phyloP scores from a whole-genome alignment of 1,140 invertebrate genomes.

The Lasioglossum albipes region DNA sequence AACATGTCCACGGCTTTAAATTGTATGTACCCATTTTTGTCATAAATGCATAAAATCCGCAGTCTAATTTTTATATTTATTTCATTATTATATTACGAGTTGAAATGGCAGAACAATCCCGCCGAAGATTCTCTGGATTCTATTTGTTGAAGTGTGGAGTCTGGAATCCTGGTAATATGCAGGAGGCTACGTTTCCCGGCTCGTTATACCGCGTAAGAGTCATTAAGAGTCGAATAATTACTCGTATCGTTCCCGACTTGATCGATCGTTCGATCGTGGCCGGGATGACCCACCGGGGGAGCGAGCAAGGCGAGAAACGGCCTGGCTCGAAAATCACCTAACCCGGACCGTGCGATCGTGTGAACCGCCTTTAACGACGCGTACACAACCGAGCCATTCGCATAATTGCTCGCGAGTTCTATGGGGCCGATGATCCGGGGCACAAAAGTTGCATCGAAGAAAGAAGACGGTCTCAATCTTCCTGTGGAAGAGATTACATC shows the following conservation, averaged over 20 bases:
- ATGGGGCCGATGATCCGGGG: too few relatives aligned
- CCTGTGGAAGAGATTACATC: too few relatives aligned
- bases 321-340: constrained; percentile 1
- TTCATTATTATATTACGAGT: too few relatives aligned
- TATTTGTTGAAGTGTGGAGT: too few relatives aligned
- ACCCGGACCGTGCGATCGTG: constrained; percentile 39
- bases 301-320: constrained; percentile 31
- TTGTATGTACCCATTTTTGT: too few relatives aligned
- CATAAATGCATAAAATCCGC: too few relatives aligned
- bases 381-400: constrained; percentile 9
- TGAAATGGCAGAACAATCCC: too few relatives aligned
- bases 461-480: neutral
- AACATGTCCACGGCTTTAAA: too few relatives aligned
- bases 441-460: neutral
- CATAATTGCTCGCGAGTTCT: constrained; percentile 17
- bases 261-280: constrained; percentile 68
- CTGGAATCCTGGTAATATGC: too few relatives aligned
- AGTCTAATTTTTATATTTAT: too few relatives aligned
- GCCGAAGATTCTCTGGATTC: too few relatives aligned
- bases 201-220: constrained; percentile 64
- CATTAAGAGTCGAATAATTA: constrained; percentile 70
- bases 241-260: constrained; percentile 65
- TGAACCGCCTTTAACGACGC: constrained; percentile 45
- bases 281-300: constrained; percentile 58
- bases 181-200: constrained; percentile 32